Percentiles rank a stretch among this genome's conserved stretches.
phyloP scores from a whole-genome alignment of 2,888 invertebrate genomes.

The Polydrusus cervinus region DNA sequence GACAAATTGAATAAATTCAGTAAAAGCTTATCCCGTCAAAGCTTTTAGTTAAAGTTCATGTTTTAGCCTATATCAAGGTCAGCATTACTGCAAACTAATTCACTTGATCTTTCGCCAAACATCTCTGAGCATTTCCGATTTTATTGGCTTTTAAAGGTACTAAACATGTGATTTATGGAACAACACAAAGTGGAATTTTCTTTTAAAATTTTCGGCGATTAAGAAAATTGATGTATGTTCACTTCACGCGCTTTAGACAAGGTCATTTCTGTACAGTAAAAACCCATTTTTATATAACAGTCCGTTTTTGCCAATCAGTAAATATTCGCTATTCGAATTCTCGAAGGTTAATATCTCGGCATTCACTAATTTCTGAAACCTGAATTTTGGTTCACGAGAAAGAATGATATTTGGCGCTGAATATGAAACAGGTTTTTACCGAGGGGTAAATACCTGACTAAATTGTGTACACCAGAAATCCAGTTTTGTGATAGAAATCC shows the following conservation, averaged over 20 bases:
- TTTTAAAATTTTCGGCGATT: not conserved
- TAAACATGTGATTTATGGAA: not conserved
- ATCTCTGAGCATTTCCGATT: not conserved
- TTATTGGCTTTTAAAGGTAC: slow-evolving; percentile 8
- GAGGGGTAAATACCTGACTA: too few relatives aligned
- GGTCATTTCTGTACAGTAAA: too few relatives aligned
- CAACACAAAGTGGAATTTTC: not conserved
- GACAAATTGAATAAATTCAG: slow-evolving; percentile 22
- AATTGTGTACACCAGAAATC: too few relatives aligned
- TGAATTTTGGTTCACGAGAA: too few relatives aligned
- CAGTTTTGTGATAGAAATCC: too few relatives aligned
- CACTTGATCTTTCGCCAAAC: not conserved
- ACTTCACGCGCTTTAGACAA: too few relatives aligned
- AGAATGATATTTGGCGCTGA: too few relatives aligned
- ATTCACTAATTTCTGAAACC: too few relatives aligned
- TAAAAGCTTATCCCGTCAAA: slow-evolving; percentile 24
- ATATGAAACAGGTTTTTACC: too few relatives aligned
- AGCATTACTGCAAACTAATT: slow-evolving; percentile 10
- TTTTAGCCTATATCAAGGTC: slow-evolving; percentile 3
- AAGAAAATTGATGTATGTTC: not conserved
- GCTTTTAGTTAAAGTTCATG: slow-evolving; percentile 24
- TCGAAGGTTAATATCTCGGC: too few relatives aligned
- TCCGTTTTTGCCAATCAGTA: too few relatives aligned
- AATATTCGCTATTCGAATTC: too few relatives aligned
- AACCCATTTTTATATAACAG: not conserved